These are phyloP conservation scores for Pantala flavescens DNA, from an alignment of 1,140 invertebrate genomes.

Conservation along the genomic window DNA sequence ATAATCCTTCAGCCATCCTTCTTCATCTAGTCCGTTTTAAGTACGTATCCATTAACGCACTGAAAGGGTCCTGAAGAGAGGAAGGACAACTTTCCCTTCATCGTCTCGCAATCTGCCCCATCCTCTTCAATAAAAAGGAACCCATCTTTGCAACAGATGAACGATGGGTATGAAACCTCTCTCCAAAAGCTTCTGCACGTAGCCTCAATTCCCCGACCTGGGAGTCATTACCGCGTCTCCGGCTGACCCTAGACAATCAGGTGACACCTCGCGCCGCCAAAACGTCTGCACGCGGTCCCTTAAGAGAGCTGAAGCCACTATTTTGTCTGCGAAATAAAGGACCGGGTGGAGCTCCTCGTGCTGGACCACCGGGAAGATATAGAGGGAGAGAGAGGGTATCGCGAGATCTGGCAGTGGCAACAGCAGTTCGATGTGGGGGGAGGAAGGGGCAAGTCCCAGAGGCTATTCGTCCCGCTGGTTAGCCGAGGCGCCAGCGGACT, in stretches of 20 bases:
- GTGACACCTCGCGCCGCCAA: background rate
- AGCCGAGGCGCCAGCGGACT: constrained; percentile 15
- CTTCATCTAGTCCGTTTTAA: background rate
- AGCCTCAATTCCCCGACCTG: background rate
- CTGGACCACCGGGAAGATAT: too few species aligned
- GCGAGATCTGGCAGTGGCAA: background rate
- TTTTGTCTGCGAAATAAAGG: background rate
- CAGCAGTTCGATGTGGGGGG: background rate
- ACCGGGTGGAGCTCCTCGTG: background rate
- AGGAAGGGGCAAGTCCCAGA: background rate
- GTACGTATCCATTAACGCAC: background rate
- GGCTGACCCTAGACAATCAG: background rate
- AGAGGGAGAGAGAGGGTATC: background rate
- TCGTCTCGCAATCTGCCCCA: background rate
- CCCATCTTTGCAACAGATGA: background rate
- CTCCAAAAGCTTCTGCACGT: background rate
- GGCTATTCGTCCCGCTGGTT: constrained; percentile 16
- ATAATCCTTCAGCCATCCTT: background rate
- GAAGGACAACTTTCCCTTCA: background rate
- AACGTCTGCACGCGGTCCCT: background rate
- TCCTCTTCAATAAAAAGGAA: background rate
- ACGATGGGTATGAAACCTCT: background rate
- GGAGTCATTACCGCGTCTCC: background rate
- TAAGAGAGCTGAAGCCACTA: background rate
- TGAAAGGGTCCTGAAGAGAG: background rate